Evolutionary conservation across 2,113 vertebrate genomes (phyloP).

Genomic region (Alexandromys fortis): DNA sequence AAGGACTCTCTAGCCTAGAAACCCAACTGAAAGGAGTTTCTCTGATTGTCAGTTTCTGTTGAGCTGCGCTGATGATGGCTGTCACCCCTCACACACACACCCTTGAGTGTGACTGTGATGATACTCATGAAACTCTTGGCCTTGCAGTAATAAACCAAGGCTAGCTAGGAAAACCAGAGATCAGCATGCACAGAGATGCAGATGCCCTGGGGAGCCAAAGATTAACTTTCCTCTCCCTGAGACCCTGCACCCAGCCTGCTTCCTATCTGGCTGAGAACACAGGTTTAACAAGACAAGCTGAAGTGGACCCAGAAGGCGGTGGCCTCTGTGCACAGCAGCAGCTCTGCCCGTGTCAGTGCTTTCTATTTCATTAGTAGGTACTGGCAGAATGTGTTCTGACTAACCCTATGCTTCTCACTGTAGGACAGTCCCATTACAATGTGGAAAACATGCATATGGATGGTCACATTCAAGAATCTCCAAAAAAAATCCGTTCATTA

Average conservation of each 20-base stretch:
- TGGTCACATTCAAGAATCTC: not conserved
- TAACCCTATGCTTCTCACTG: conserved; percentile 53
- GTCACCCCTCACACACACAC: not conserved
- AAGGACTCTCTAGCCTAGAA: conserved; percentile 57
- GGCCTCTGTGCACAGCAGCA: not conserved
- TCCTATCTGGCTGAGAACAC: not conserved
- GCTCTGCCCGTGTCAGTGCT: not conserved
- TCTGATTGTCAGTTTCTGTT: not conserved
- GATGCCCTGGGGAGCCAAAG: not conserved
- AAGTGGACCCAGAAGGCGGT: too few species aligned
- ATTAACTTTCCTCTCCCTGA: not conserved
- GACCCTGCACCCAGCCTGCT: too few species aligned
- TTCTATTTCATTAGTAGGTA: not conserved
- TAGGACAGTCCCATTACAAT: not conserved
- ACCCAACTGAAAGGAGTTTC: not conserved
- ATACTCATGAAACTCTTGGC: not conserved
- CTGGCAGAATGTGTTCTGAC: not conserved
- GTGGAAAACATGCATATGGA: not conserved
- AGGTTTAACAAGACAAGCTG: not conserved
- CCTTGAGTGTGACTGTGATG: not conserved
- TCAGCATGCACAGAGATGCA: not conserved
- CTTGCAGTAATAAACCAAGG: not conserved
- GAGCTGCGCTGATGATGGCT: not conserved
- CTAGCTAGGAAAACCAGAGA: not conserved
- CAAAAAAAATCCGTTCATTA: not conserved